These are phyloP conservation scores for Muraenolepis orangiensis DNA, from an alignment of 2,797 vertebrate species.

Conservation along the genomic window DNA sequence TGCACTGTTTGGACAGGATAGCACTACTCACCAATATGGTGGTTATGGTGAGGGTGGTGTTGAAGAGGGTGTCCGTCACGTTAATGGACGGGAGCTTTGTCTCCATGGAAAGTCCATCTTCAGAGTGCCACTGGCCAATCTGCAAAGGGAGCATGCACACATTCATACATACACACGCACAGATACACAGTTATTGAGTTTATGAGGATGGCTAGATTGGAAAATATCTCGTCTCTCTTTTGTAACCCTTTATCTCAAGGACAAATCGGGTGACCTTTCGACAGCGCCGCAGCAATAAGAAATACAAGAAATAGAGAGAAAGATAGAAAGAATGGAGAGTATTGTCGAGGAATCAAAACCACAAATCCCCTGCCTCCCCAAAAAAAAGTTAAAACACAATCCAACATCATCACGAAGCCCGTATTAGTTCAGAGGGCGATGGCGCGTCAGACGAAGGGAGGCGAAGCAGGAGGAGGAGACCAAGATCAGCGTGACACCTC, in stretches of 20 bases:
- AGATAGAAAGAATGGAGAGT: background rate
- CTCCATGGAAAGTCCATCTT: slow-evolving; percentile 93
- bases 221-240: slow-evolving; percentile 10
- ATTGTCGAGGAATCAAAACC: background rate
- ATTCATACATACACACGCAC: slow-evolving; percentile 24
- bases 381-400: too few relatives aligned
- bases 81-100: slow-evolving; percentile 88
- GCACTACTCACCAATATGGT: slow-evolving; percentile 94
- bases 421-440: background rate
- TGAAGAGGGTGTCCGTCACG: slow-evolving; percentile 93
- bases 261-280: slow-evolving; percentile 40
- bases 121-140: slow-evolving; percentile 97
- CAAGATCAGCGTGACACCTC: slow-evolving; percentile 48
- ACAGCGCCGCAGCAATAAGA: background rate
- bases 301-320: slow-evolving; percentile 2
- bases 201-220: background rate
- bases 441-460: background rate
- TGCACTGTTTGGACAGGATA: background rate
- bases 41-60: slow-evolving; percentile 93
- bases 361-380: too few relatives aligned
- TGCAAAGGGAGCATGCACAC: slow-evolving; percentile 62
- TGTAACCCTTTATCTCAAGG: slow-evolving; percentile 15
- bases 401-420: background rate
- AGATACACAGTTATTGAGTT: slow-evolving; percentile 22
- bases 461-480: slow-evolving; percentile 20